Percentiles rank a stretch among this genome's conserved stretches.
phyloP scores from a whole-genome alignment of 2,888 invertebrate genomes.

The Amiota mariae region DNA sequence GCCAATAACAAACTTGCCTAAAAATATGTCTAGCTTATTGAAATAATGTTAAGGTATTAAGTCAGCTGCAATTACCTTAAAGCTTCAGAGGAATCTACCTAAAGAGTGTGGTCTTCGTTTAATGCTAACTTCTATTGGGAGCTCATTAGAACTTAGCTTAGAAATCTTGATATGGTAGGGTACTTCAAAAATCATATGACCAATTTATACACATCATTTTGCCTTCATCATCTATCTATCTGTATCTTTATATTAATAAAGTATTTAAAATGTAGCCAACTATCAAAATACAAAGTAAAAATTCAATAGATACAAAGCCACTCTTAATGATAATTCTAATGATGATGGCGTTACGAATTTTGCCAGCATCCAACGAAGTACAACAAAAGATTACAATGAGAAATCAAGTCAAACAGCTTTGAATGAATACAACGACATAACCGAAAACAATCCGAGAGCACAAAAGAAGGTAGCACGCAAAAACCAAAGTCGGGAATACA shows the following conservation, averaged over 20 bases:
- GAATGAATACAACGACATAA: not conserved
- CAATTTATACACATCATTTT: not conserved
- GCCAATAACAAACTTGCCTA: too few relatives aligned
- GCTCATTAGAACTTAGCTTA: too few relatives aligned
- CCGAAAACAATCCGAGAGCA: not conserved
- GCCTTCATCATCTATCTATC: not conserved
- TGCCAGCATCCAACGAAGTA: slow-evolving; percentile 55
- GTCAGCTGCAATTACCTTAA: too few relatives aligned
- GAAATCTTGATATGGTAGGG: too few relatives aligned
- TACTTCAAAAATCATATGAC: too few relatives aligned
- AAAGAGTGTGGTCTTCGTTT: too few relatives aligned
- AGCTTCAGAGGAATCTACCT: too few relatives aligned
- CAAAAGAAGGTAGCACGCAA: not conserved
- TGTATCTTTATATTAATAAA: not conserved
- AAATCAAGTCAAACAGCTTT: not conserved
- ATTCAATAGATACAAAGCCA: slow-evolving; percentile 18
- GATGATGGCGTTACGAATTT: slow-evolving; percentile 67
- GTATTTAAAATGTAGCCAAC: slow-evolving; percentile 1
- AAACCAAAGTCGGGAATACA: not conserved
- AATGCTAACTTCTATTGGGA: too few relatives aligned
- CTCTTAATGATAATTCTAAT: slow-evolving; percentile 50
- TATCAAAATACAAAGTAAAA: slow-evolving; percentile 4
- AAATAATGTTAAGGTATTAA: too few relatives aligned
- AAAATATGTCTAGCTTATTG: too few relatives aligned
- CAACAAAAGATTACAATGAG: slow-evolving; percentile 35